Base-by-base conservation (phyloP, 2,888 invertebrate genomes). In the Drosophila mimetica region DNA sequence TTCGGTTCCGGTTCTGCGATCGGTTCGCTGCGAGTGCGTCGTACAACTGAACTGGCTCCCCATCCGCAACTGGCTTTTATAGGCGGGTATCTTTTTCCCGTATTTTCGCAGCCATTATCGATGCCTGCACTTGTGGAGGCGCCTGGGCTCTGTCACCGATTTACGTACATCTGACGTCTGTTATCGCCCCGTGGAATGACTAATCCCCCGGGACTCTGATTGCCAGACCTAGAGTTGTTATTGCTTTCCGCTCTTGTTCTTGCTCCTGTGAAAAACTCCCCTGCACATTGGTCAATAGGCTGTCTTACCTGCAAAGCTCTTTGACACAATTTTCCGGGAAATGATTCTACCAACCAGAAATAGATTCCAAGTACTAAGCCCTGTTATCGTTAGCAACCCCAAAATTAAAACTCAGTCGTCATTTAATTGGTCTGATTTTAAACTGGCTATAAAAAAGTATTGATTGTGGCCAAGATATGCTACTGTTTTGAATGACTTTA, bases 21-120 rank as follows among this genome's bases (percentile, higher is more conserved):
- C 64, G 77, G 25, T 77, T 82, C 77, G 79, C 52, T 76, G 52
- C 57, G 59, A 74, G 50, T 63, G 65, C 61, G 63, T 71, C 71
- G 80, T 63, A 54, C 65, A 63, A 82, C 81, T 82, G 80, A 69
- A 70, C 66, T 51, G 57, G 55, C 71, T 69, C 59, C 71, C 52
- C 65, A 60, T 37, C 65, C 18, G 34, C 18, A 37, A 20, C 54
- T 67, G 50, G 52, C 74, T 82, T 81, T 81, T 81, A 81, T 81
- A 81, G 77, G 32, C 32, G 30, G 11, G 44, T 52, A 63, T 63
- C 52, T 52, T 37, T 41, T 44, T 37, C 30, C 59, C 14, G 16
- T 52, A 22, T 61, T 48, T 51, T 63, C 22, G 51, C 63, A 44
- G 42, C 30, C 50, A 37, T 51, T 61, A 42, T 64, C 70, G 50